These are phyloP conservation scores for Drosophila nigromelanica DNA, from an alignment of 1,140 invertebrate species.

Conservation along the genomic window DNA sequence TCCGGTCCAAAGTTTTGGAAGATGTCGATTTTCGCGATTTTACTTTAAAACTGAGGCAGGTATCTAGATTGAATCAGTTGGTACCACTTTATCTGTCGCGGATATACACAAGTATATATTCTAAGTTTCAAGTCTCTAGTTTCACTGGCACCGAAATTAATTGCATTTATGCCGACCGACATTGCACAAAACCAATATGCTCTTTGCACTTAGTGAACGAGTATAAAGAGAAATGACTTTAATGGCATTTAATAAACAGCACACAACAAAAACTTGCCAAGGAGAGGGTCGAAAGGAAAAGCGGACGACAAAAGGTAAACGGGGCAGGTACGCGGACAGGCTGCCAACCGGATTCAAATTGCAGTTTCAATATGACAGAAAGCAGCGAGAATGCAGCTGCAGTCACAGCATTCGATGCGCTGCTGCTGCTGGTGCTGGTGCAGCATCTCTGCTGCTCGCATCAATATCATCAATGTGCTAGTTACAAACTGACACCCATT, in stretches of 20 bases:
- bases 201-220: not conserved
- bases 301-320: constrained; percentile 3
- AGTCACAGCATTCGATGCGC: not conserved
- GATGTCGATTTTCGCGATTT: no score
- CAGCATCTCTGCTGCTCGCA: constrained; percentile 14
- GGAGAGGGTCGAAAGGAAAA: not conserved
- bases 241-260: constrained; percentile 76
- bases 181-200: no score
- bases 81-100: no score
- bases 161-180: no score
- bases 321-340: constrained; percentile 2
- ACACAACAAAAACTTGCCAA: constrained; percentile 46
- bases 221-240: constrained; percentile 59
- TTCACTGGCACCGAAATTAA: no score
- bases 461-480: constrained; percentile 64
- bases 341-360: constrained; percentile 72
- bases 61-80: no score
- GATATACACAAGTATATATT: no score
- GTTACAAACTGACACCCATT: constrained; percentile 75
- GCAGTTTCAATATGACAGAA: constrained; percentile 59
- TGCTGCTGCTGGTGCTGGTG: not conserved
- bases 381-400: constrained; percentile 19
- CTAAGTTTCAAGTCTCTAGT: no score
- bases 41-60: no score
- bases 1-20: no score